Base-by-base conservation (phyloP, 2,888 invertebrate genomes). In the Sialis fuliginosa region DNA sequence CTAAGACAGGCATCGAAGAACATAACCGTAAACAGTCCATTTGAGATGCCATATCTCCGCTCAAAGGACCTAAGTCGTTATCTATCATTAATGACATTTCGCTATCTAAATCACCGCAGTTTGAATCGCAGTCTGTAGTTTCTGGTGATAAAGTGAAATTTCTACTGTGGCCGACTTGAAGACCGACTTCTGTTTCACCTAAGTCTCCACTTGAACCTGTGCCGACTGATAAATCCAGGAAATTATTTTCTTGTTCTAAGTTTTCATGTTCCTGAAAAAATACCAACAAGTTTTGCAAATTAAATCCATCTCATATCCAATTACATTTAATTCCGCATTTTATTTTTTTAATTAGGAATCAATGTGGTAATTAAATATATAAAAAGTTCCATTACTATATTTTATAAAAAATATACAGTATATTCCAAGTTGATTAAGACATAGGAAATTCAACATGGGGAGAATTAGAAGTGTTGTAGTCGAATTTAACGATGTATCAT, bases 141-240 rank as follows among this genome's bases (percentile, higher is more conserved):
- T 91, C 92, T 6, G 91, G 89, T 39, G 91, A 91, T 50, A 91
- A 75, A 30, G 89, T 87, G 65, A 90, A 90, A 62, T 88, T 88
- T 42, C 85, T 75, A 55, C 82, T 81, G 60, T 81, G 80, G 41
- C 80, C 76, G 44, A 76, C 77, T 62, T 75, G 73, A 45, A 74
- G 60, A 31, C 75, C 75, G 10, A 74, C 74, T 58, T 75, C 74
- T 2, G 73, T 74, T 56, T 77, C 77, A n/a, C 75, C 77, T 44
- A 77, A 65, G 60, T 77, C 77, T 51, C 77, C 75, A 56, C 76
- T 75, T 46, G 74, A 74, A 42, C 72, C 74, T 12, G 78, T 71
- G 56, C 75, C 76, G 48, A 74, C 70, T 6, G 75, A 74, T 50
- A 75, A 62, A 57, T 75, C 74, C 53, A 74, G 61, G 58, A 73